Base-by-base conservation (phyloP, 2,113 vertebrate species). In the Myrmecophaga tridactyla region DNA sequence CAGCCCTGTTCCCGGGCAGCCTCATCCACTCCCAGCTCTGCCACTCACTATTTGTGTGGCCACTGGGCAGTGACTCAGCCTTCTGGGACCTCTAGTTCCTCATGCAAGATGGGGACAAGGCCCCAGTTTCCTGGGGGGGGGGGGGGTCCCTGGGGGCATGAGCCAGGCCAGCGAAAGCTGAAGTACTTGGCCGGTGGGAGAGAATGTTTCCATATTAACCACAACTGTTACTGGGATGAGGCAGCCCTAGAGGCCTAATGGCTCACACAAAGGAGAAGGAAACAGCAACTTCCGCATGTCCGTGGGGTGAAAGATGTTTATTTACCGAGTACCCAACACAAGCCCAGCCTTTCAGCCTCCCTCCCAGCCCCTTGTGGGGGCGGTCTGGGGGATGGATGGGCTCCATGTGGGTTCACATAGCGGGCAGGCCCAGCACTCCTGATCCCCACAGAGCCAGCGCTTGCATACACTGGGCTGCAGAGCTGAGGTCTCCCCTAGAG, bases 61-160 rank as follows among this genome's bases (percentile, higher is more conserved):
- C 0, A 29, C 87, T 3, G 89, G 60, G 27, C 39, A 63, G 9
- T 27, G 31, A 6, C 20, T 27, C n/a, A 48, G 23, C n/a, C 25
- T 43, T 67, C 75, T 36, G 0, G 0, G 20, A 20, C 56, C 65
- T 53, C 2, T 17, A 65, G 2, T 56, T 29, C 85, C 73, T 60
- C 81, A 12, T 0, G n/a, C 12, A 10, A 48, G 92, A 48, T 0
- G 3, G 2, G 9, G 7, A 0, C 3, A 0, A 39, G 41, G 41
- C 27, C 34, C 78, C 29, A 14, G 27, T 31, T 48, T 63, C 29
- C 34, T 0, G n/a, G 73, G 0, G 36, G 82, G n/a, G 82, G n/a
- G 73, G 0, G 36, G 82, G n/a, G 82, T 62, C 27, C 6, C 1
- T 1, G 9, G 25, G 13, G 4, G n/a, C n/a, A 46, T 13, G 6